Conservation (phyloP, 2,888 invertebrate genomes). For the Timandra comae region DNA sequence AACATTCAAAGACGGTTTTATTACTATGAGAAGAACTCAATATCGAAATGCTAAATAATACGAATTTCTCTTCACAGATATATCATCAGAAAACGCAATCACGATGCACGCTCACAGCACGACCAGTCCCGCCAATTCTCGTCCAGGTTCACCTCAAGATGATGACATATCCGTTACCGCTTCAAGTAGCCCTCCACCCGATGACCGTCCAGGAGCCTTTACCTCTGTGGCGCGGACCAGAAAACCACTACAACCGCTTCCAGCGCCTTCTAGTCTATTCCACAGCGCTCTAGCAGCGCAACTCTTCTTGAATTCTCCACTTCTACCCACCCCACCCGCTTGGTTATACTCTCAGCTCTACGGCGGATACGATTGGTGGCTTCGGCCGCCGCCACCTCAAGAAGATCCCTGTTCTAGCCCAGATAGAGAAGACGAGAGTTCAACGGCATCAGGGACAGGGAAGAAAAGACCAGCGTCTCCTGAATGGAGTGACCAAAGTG, state of each 20-base stretch:
- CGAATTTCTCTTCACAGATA: slow-evolving; percentile 46
- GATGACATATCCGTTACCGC: slow-evolving; percentile 81
- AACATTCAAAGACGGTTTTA: no score
- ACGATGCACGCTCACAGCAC: slow-evolving; percentile 81
- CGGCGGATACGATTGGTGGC: slow-evolving; percentile 83
- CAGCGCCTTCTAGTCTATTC: slow-evolving; percentile 68
- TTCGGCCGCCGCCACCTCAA: slow-evolving; percentile 63
- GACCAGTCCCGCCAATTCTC: slow-evolving; percentile 81
- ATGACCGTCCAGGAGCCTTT: slow-evolving; percentile 74
- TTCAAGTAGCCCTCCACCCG: slow-evolving; percentile 71
- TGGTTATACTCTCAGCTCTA: slow-evolving; percentile 88
- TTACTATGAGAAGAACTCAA: no score
- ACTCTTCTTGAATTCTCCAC: slow-evolving; percentile 84
- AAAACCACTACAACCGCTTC: slow-evolving; percentile 64
- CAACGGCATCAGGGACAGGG: slow-evolving; percentile 52
- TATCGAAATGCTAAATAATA: no score
- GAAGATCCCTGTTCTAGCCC: slow-evolving; percentile 65
- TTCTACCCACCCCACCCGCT: slow-evolving; percentile 85
- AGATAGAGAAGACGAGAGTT: slow-evolving; percentile 62
- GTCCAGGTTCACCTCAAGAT: slow-evolving; percentile 74
- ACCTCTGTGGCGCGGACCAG: slow-evolving; percentile 65
- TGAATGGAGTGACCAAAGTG: slow-evolving; percentile 63
- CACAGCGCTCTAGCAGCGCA: slow-evolving; percentile 79
- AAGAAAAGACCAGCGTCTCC: slow-evolving; percentile 76
- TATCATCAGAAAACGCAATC: slow-evolving; percentile 58